These are phyloP conservation scores for Nothocercus julius DNA, from an alignment of 2,113 vertebrate species.

Conservation along the genomic window DNA sequence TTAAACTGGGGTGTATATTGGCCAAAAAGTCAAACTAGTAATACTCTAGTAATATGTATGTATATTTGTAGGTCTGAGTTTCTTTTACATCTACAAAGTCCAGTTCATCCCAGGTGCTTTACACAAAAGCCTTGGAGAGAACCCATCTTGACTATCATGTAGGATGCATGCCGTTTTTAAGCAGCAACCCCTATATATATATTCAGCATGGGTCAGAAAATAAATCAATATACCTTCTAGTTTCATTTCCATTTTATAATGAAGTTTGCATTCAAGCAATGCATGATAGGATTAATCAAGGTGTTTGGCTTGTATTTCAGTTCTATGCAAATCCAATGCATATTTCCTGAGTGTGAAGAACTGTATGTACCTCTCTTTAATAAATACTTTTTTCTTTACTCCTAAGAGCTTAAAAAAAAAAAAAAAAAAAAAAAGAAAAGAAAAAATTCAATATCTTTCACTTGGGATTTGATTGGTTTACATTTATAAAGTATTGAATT, in stretches of 20 bases:
- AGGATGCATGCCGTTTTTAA: not conserved
- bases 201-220: not conserved
- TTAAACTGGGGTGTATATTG: not conserved
- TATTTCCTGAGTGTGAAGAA: not conserved
- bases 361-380: not conserved
- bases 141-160: accelerated
- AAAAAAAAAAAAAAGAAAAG: not conserved
- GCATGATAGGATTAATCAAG: not conserved
- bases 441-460: not conserved
- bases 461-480: conserved; percentile 2
- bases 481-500: not conserved
- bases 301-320: not conserved
- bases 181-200: accelerated
- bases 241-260: not conserved
- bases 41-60: not conserved
- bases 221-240: not conserved
- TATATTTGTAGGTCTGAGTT: not conserved
- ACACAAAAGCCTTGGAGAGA: not conserved
- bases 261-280: not conserved
- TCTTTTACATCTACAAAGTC: not conserved
- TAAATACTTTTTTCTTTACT: not conserved
- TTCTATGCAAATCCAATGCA: not conserved
- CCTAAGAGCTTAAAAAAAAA: not conserved
- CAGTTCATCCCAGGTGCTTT: not conserved
- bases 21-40: not conserved